Base-by-base conservation (phyloP, 2,888 invertebrate genomes). In the Anodontia alba region DNA sequence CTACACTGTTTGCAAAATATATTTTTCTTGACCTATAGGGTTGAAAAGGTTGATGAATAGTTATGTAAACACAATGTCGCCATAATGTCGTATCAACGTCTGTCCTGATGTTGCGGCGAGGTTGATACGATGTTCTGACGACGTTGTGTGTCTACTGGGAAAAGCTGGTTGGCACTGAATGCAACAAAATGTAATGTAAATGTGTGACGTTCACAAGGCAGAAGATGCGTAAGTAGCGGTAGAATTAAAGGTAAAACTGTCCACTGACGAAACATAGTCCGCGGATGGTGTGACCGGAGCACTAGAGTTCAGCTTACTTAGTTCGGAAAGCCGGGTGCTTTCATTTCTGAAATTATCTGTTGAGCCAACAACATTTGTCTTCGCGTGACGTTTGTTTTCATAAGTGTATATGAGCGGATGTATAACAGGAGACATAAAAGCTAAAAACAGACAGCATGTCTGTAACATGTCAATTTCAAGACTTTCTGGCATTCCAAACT, bases 321-420 rank as follows among this genome's bases (percentile, higher is more conserved):
- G 62, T 8, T 62, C 62, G 7, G 31, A 20, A 1, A 29, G 26
- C 1, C 62, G 62, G 15, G 1, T 8, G 20, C 8, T 33, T 7
- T 20, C 62, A 17, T 7, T 10, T 5, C 29, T 3, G 17, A 20
- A 57, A 62, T 23, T 62, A 2, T 62, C 62, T 17, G 33, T 10
- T 3, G 62, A 33, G 62, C 62, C 62, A 10, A 62, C 62, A 7
- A 62, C 62, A 20, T 62, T 62, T 17, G 62, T 62, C 20, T 33
- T 62, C 10, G 33, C 62, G 17, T 33, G 62, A 2, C 62, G 62
- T 17, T 62, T 31, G 46, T 66, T 62, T n/a, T 78, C 78, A 42
- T 78, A 75, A 31, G 80, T 78, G 36, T 84, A 84, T 46, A 84
- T 84, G 10, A 80, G 23, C 2, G 84, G 84, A 42, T 84, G 84